These are phyloP conservation scores for Caenorhabditis panamensis DNA, from an alignment of 2,888 invertebrate species.

Conservation along the genomic window DNA sequence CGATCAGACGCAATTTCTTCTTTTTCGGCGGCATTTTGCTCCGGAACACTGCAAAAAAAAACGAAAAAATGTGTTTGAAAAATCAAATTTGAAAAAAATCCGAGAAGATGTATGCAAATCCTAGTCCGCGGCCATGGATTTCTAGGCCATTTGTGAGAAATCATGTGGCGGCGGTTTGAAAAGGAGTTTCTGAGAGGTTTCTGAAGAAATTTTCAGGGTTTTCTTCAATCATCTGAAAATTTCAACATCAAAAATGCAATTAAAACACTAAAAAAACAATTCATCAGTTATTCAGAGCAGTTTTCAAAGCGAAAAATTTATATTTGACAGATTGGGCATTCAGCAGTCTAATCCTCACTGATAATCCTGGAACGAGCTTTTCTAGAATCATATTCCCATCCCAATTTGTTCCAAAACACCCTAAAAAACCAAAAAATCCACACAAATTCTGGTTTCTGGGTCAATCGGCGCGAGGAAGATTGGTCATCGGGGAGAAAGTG, in stretches of 20 bases:
- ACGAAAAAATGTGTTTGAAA: background rate
- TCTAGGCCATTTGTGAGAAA: background rate
- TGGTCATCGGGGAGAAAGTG: background rate
- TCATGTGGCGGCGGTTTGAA: background rate
- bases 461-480: background rate
- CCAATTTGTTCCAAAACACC: background rate
- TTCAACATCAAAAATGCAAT: too few relatives aligned
- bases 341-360: too few relatives aligned
- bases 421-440: background rate
- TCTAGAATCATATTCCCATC: background rate
- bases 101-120: background rate
- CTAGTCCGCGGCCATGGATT: background rate
- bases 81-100: background rate
- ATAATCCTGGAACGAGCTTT: background rate
- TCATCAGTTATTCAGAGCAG: too few relatives aligned
- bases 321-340: too few relatives aligned
- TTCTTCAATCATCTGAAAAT: background rate
- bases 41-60: background rate
- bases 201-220: background rate
- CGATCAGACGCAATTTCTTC: background rate
- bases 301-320: too few relatives aligned
- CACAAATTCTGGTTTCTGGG: slow-evolving; percentile 1
- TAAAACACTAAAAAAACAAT: too few relatives aligned
- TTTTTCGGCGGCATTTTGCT: background rate
- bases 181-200: too few relatives aligned